phyloP scores from a whole-genome alignment of 2,113 vertebrate genomes.

The Plectropomus leopardus region DNA sequence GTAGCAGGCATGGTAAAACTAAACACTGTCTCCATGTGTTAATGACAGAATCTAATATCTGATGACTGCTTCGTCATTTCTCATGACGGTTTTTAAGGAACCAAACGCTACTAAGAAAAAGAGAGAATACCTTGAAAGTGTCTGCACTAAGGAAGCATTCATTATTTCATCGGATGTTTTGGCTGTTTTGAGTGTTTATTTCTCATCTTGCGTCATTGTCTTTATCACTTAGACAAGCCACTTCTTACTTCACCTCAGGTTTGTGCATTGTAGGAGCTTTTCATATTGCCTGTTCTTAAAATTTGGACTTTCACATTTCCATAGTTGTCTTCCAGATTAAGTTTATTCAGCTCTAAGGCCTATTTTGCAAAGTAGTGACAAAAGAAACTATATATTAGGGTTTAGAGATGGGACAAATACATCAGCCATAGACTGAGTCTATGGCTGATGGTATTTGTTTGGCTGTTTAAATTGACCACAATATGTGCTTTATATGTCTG shows the following conservation, averaged over 20 bases:
- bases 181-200: slow-evolving; percentile 7
- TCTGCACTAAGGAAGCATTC: neutral
- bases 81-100: neutral
- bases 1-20: neutral
- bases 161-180: neutral
- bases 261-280: slow-evolving; percentile 40
- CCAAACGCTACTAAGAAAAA: neutral
- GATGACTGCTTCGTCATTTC: neutral
- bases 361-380: slow-evolving; percentile 23
- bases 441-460: slow-evolving; percentile 8
- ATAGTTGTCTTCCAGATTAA: slow-evolving; percentile 17
- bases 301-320: neutral
- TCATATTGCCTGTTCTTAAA: slow-evolving; percentile 1
- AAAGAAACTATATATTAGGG: slow-evolving; percentile 29
- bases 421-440: slow-evolving; percentile 5
- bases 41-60: neutral
- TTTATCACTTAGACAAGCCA: neutral
- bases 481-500: neutral
- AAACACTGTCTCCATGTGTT: neutral
- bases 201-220: neutral
- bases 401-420: slow-evolving; percentile 34
- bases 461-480: slow-evolving; percentile 1
- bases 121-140: neutral
- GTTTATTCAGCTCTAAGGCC: slow-evolving; percentile 6
- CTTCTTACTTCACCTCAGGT: neutral